Conservation (phyloP, 2,797 vertebrate genomes). For the Gallinago solitaria region DNA sequence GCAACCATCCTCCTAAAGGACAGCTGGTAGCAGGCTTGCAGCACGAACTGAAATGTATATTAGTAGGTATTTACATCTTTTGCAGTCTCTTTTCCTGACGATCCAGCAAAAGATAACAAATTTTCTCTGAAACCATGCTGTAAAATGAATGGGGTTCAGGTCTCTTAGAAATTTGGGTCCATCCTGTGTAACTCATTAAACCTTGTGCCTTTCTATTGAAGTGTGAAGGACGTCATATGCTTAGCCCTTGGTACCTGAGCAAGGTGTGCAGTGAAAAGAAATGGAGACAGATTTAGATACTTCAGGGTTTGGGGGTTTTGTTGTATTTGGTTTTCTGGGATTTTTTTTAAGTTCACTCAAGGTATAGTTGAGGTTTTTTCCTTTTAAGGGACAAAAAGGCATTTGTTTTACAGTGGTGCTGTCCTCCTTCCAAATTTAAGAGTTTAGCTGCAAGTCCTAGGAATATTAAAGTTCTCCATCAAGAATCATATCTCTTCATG, state of each 20-base stretch:
- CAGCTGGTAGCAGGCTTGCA: conserved; percentile 21
- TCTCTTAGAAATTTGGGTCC: background rate
- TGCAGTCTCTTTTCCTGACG: background rate
- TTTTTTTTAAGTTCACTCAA: background rate
- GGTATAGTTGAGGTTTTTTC: background rate
- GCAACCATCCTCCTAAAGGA: conserved; percentile 8
- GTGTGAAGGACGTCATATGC: background rate
- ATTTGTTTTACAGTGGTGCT: background rate
- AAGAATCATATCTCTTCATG: background rate
- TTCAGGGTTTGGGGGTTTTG: background rate
- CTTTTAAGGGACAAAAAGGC: background rate
- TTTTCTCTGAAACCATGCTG: background rate
- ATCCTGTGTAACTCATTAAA: background rate
- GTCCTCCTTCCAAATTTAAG: background rate
- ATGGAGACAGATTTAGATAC: background rate
- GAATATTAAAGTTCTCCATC: background rate
- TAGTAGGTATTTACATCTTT: background rate
- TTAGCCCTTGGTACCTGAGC: background rate
- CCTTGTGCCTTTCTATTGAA: background rate
- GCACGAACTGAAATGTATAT: background rate
- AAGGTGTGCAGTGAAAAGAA: background rate
- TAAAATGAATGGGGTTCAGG: background rate
- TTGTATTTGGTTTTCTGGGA: too few relatives aligned
- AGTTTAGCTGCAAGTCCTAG: background rate
- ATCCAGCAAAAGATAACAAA: background rate